Evolutionary conservation across 2,888 invertebrate species (phyloP).

Genomic region (Arrhopalites spinosus): DNA sequence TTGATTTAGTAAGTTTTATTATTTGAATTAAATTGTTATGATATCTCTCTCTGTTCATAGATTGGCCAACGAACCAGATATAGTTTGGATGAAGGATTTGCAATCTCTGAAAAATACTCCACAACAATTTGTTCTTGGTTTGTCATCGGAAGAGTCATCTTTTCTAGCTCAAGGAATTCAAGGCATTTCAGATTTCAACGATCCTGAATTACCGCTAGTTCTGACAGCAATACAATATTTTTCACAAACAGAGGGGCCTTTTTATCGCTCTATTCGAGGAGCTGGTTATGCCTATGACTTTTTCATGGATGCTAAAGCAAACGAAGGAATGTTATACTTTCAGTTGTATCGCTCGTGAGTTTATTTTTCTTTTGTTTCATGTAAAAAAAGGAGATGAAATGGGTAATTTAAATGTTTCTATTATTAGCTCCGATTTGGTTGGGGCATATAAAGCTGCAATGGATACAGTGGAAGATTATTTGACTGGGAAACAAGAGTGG

Average conservation of each 20-base stretch:
- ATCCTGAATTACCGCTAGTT: conserved; percentile 73
- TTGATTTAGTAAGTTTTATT: neutral
- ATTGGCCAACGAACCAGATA: conserved; percentile 50
- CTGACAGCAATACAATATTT: conserved; percentile 83
- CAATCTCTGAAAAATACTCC: conserved; percentile 39
- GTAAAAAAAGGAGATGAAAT: no score
- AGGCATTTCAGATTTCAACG: conserved; percentile 68
- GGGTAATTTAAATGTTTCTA: no score
- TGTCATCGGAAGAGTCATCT: conserved; percentile 81
- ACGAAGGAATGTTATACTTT: conserved; percentile 75
- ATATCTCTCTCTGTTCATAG: conserved; percentile 11
- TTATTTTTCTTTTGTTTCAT: no score
- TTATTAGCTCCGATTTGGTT: conserved; percentile 77
- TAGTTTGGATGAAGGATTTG: conserved; percentile 47
- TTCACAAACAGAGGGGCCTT: conserved; percentile 84
- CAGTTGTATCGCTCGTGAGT: conserved; percentile 74
- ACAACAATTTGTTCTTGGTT: conserved; percentile 69
- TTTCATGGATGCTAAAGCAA: conserved; percentile 67
- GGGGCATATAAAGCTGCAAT: conserved; percentile 79
- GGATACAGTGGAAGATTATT: conserved; percentile 71
- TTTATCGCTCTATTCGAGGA: conserved; percentile 87
- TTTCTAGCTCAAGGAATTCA: conserved; percentile 72
- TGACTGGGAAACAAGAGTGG: conserved; percentile 68
- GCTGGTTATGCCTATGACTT: conserved; percentile 84
- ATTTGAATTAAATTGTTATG: neutral